A percentile compares a stretch with the other conserved stretches of the same genome.
Conservation (phyloP, 23 tunicate genomes). For the Botrylloides violaceus region DNA sequence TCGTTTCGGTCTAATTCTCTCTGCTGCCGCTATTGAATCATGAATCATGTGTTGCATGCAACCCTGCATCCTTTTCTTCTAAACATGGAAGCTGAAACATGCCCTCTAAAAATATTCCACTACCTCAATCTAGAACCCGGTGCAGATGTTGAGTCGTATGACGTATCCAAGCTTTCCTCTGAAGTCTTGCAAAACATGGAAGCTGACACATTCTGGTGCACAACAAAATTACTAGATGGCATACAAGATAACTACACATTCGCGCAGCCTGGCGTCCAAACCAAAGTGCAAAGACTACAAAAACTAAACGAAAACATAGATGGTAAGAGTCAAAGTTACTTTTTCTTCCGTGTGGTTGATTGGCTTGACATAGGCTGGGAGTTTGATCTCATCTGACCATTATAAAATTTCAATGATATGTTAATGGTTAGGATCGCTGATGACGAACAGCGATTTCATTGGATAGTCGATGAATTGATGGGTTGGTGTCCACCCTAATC, state of each 20-base stretch:
- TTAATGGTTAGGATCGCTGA: too few species aligned
- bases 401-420: too few species aligned
- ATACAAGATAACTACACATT: constrained; percentile 98
- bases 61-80: too few species aligned
- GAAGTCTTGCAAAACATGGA: constrained; percentile 51
- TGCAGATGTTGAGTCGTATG: constrained; percentile 66
- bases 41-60: too few species aligned
- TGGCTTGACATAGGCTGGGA: neutral
- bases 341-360: too few species aligned
- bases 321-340: constrained; percentile 25
- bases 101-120: too few species aligned
- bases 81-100: too few species aligned
- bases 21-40: too few species aligned
- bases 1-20: too few species aligned
- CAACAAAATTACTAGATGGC: constrained; percentile 76
- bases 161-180: constrained; percentile 51
- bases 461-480: too few species aligned
- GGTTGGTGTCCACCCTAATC: too few species aligned
- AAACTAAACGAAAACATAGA: constrained; percentile 83
- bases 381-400: neutral
- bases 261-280: constrained; percentile 98
- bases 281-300: constrained; percentile 65
- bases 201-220: constrained; percentile 97
- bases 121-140: neutral
- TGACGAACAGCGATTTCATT: too few species aligned